A percentile compares a stretch with the other conserved stretches of the same genome.
phyloP scores from a whole-genome alignment of 2,888 invertebrate genomes.

The Sussaba pulchella region DNA sequence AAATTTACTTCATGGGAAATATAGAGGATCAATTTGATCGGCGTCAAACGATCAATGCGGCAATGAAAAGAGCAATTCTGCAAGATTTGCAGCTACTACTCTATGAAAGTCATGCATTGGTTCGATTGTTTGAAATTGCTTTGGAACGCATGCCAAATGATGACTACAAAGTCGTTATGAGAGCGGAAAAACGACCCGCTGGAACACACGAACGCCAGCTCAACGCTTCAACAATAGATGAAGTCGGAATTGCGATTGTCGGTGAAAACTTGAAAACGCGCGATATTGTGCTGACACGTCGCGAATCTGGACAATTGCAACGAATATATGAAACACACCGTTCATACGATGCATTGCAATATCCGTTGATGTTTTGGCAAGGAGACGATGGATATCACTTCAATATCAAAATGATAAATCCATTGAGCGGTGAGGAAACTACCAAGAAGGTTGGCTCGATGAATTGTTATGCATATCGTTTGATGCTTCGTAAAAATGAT shows the following conservation, averaged over 20 bases:
- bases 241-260: slow-evolving; percentile 74
- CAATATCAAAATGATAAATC: slow-evolving; percentile 62
- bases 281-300: slow-evolving; percentile 70
- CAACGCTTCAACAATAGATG: slow-evolving; percentile 71
- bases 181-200: slow-evolving; percentile 73
- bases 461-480: slow-evolving; percentile 68
- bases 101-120: slow-evolving; percentile 37
- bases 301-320: slow-evolving; percentile 67
- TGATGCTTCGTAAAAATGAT: slow-evolving; percentile 73
- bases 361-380: slow-evolving; percentile 78
- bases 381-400: slow-evolving; percentile 76
- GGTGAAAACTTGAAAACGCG: slow-evolving; percentile 69
- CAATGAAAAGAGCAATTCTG: slow-evolving; percentile 45
- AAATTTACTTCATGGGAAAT: slow-evolving; percentile 75
- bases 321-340: slow-evolving; percentile 72
- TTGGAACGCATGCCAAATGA: slow-evolving; percentile 71
- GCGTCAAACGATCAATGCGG: slow-evolving; percentile 35
- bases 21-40: slow-evolving; percentile 61
- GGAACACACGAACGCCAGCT: slow-evolving; percentile 73
- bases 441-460: slow-evolving; percentile 73
- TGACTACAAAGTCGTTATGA: slow-evolving; percentile 72
- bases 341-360: slow-evolving; percentile 81
- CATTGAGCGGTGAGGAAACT: slow-evolving; percentile 68
- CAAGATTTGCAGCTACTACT: slow-evolving; percentile 55
- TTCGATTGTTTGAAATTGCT: slow-evolving; percentile 48